Evolutionary conservation across 1,140 invertebrate genomes (phyloP).

Genomic region (Drosophila pectinifera): DNA sequence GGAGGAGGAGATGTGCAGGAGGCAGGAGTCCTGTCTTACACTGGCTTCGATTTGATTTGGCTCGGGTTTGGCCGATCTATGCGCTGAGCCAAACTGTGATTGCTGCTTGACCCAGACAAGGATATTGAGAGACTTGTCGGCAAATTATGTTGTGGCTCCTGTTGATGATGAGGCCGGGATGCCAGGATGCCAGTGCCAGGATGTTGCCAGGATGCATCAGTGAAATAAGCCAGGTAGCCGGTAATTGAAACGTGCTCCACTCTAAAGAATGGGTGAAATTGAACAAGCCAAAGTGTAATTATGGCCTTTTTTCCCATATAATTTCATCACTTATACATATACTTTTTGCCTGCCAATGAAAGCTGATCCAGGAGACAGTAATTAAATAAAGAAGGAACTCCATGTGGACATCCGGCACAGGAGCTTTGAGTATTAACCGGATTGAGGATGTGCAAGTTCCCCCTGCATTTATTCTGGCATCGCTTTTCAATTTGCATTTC

Average conservation of each 20-base stretch:
- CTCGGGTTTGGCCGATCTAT: conserved; percentile 24
- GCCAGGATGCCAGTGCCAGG: neutral
- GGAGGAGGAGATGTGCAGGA: neutral
- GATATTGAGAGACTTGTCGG: conserved; percentile 25
- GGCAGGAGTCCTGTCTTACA: conserved; percentile 6
- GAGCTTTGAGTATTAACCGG: neutral
- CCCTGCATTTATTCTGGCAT: neutral
- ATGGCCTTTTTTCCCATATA: neutral
- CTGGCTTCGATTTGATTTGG: conserved; percentile 30
- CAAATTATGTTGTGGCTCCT: conserved; percentile 37
- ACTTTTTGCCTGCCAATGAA: too few relatives aligned
- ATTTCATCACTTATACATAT: too few relatives aligned
- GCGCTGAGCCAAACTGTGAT: conserved; percentile 33
- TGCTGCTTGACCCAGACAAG: conserved; percentile 27
- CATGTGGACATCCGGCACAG: neutral
- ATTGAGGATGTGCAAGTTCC: neutral
- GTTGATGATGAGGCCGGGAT: neutral
- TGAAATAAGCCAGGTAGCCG: neutral
- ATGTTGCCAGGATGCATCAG: conserved; percentile 6
- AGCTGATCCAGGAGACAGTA: neutral
- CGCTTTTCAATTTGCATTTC: conserved; percentile 6
- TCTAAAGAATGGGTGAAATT: neutral
- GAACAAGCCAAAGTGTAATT: too few relatives aligned
- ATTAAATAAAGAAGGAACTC: neutral
- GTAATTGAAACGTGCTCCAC: conserved; percentile 21